phyloP scores from a whole-genome alignment of 2,113 vertebrate species.

The Psittacus erithacus region DNA sequence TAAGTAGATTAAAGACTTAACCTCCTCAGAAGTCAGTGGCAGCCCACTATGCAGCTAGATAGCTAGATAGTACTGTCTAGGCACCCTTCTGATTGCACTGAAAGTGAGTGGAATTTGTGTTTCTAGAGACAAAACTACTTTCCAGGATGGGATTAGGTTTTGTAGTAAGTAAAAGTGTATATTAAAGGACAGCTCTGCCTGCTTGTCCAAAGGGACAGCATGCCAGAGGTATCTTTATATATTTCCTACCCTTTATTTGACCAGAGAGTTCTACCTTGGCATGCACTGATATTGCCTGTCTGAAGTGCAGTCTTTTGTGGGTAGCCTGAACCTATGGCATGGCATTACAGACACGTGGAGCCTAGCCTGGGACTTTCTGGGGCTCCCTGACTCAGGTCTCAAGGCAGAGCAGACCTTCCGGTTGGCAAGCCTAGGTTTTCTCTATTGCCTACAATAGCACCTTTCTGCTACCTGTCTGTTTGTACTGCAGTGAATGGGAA shows the following conservation, averaged over 20 bases:
- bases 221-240: not conserved
- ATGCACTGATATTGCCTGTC: not conserved
- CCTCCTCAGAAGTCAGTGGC: not conserved
- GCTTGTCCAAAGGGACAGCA: not conserved
- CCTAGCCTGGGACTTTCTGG: not conserved
- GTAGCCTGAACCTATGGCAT: not conserved
- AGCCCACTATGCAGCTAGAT: not conserved
- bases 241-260: fast-evolving
- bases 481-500: not conserved
- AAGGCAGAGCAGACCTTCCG: not conserved
- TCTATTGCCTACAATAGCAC: not conserved
- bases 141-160: not conserved
- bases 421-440: not conserved
- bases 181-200: not conserved
- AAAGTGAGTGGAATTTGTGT: not conserved
- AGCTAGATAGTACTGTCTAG: not conserved
- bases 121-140: not conserved
- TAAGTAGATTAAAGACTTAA: constrained; percentile 54
- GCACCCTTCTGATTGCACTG: not conserved
- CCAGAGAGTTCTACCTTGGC: not conserved
- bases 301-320: not conserved
- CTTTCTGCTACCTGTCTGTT: not conserved
- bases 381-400: not conserved
- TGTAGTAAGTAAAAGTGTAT: not conserved
- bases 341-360: not conserved